Evolutionary conservation across 2,797 vertebrate species (phyloP).

Genomic region (Lemur catta): DNA sequence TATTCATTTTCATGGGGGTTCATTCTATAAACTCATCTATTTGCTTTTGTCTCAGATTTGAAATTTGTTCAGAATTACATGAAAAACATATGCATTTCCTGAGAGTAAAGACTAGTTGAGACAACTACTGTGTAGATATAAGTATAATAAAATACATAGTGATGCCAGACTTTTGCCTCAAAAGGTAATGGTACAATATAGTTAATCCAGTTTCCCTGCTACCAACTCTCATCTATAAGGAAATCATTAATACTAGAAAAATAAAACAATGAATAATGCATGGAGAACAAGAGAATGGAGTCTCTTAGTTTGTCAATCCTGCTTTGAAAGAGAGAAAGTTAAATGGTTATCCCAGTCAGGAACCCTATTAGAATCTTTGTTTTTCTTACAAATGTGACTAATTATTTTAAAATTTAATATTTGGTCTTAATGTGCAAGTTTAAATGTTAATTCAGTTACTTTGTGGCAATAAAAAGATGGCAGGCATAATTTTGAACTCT

Average conservation of each 20-base stretch:
- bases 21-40: not conserved
- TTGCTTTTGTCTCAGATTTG: conserved; percentile 8
- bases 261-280: not conserved
- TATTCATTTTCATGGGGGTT: not conserved
- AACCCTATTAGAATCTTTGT: not conserved
- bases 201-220: not conserved
- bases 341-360: not conserved
- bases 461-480: not conserved
- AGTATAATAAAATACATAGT: not conserved
- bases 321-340: not conserved
- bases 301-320: not conserved
- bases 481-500: not conserved
- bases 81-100: conserved; percentile 3
- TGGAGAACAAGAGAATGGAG: not conserved
- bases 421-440: not conserved
- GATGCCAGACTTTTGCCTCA: not conserved
- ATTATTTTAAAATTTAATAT: conserved; percentile 42
- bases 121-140: not conserved
- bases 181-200: not conserved
- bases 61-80: conserved; percentile 21
- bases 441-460: not conserved
- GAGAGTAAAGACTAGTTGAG: not conserved
- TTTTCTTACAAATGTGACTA: not conserved
- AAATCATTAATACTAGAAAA: not conserved
- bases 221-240: not conserved